Conservation (phyloP, 1,140 invertebrate genomes). For the Brachionus manjavacas region DNA sequence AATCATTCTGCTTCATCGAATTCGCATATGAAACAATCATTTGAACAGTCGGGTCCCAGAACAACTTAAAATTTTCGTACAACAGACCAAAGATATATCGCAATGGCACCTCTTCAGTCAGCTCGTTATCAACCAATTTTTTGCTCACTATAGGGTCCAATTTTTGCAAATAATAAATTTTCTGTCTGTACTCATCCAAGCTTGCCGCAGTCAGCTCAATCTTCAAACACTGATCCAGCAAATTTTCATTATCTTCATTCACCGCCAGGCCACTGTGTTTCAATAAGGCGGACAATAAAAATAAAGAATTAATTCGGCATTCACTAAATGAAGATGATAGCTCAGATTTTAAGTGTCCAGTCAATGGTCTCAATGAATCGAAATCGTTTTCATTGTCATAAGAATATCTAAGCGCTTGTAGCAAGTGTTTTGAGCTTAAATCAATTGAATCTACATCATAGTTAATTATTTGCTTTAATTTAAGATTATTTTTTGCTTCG, state of each 20-base stretch:
- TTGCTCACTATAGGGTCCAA: constrained; percentile 59
- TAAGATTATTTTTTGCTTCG: not conserved
- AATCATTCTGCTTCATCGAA: constrained; percentile 63
- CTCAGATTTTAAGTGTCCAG: not conserved
- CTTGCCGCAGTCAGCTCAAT: constrained; percentile 66
- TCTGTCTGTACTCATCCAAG: constrained; percentile 72
- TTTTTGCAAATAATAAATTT: constrained; percentile 68
- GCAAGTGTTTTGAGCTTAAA: not conserved
- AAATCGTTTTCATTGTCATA: not conserved
- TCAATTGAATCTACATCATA: constrained; percentile 5
- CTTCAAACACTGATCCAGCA: constrained; percentile 67
- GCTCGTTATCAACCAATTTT: constrained; percentile 47
- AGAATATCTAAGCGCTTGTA: not conserved
- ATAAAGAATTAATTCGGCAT: not conserved
- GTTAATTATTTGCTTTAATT: not conserved
- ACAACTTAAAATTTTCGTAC: constrained; percentile 76
- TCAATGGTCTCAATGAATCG: not conserved
- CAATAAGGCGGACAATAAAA: not conserved
- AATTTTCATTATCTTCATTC: constrained; percentile 34
- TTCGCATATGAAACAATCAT: constrained; percentile 70
- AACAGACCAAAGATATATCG: constrained; percentile 74
- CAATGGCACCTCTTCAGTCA: constrained; percentile 60
- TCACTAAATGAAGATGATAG: not conserved
- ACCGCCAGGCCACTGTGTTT: not conserved
- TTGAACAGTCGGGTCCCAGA: constrained; percentile 76